phyloP scores from a whole-genome alignment of 2,797 vertebrate genomes.

The Esox lucius region DNA sequence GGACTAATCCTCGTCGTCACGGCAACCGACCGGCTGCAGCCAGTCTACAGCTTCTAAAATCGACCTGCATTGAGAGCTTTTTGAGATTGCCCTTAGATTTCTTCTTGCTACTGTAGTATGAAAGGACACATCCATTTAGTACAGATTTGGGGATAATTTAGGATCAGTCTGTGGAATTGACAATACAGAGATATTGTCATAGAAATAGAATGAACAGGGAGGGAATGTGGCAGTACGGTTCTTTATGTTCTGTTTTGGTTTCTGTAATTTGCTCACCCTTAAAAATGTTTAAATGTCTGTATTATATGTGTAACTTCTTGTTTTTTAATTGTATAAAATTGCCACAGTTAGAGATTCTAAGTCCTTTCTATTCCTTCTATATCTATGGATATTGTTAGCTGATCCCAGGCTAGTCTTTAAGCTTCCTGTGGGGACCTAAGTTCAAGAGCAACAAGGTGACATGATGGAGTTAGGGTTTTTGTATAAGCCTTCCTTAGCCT shows the following conservation, averaged over 20 bases:
- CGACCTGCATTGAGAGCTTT: slow-evolving; percentile 4
- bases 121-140: background rate
- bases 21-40: slow-evolving; percentile 28
- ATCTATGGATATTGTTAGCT: background rate
- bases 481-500: slow-evolving; percentile 7
- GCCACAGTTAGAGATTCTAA: too few relatives aligned
- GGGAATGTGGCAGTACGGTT: too few relatives aligned
- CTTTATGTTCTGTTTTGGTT: too few relatives aligned
- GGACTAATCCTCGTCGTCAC: slow-evolving; percentile 33
- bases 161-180: background rate
- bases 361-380: too few relatives aligned
- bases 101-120: slow-evolving; percentile 1
- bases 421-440: background rate
- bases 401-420: background rate
- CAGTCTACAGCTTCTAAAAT: slow-evolving; percentile 4
- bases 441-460: background rate
- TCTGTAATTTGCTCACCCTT: too few relatives aligned
- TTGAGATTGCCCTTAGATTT: background rate
- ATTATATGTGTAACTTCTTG: too few relatives aligned
- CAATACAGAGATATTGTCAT: background rate
- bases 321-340: too few relatives aligned
- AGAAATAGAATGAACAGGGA: background rate
- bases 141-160: background rate
- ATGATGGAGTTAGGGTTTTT: background rate
- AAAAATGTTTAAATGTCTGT: too few relatives aligned